Percentiles rank a stretch among this genome's conserved stretches.
These are phyloP conservation scores for Stegostoma tigrinum DNA, from an alignment of 2,113 vertebrate genomes.

Conservation along the genomic window DNA sequence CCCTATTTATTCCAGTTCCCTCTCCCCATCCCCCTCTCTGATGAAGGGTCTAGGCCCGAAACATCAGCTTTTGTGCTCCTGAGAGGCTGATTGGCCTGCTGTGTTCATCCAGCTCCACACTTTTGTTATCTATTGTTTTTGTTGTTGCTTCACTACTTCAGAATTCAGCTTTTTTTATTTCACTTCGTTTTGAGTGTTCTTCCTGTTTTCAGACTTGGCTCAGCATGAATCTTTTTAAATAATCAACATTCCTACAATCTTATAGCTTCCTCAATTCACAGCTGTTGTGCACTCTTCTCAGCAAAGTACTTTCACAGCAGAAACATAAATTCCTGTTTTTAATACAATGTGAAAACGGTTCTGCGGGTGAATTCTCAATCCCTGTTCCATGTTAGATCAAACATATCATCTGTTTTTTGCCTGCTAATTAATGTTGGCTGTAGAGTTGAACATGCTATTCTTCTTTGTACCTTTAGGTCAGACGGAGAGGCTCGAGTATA, in stretches of 20 bases:
- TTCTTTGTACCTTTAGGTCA: background rate
- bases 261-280: constrained; percentile 24
- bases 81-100: no score
- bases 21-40: no score
- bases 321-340: constrained; percentile 14
- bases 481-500: background rate
- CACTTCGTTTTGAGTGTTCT: background rate
- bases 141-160: background rate
- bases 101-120: no score
- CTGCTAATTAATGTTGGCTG: background rate
- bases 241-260: constrained; percentile 18
- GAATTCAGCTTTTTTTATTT: background rate
- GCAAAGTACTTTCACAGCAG: constrained; percentile 29
- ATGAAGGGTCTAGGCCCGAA: no score
- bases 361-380: background rate
- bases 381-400: background rate
- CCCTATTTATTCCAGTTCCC: no score
- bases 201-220: constrained; percentile 1
- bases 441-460: background rate
- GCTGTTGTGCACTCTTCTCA: constrained; percentile 30
- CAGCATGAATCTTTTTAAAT: background rate
- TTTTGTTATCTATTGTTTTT: background rate
- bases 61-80: no score
- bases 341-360: background rate
- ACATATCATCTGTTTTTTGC: background rate